Evolutionary conservation across 2,113 vertebrate genomes (phyloP).

Genomic region (Ardeotis arabs): DNA sequence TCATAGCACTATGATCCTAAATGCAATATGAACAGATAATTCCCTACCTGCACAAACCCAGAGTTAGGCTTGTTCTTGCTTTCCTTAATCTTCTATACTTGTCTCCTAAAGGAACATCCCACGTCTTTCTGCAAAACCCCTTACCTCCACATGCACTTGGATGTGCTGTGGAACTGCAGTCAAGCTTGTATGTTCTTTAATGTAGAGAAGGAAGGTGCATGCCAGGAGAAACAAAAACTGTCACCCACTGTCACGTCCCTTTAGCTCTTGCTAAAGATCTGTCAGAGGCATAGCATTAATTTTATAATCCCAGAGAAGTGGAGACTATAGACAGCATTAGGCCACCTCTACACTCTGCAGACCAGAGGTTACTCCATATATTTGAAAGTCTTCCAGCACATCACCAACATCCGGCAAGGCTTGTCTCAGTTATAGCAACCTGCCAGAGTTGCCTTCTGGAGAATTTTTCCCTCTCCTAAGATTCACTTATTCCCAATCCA

Average conservation of each 20-base stretch:
- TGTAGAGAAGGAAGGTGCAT: fast-evolving
- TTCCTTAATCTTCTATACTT: not conserved
- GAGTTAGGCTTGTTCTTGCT: not conserved
- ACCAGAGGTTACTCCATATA: not conserved
- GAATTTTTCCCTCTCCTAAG: not conserved
- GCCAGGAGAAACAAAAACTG: not conserved
- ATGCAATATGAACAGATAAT: not conserved
- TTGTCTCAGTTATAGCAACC: not conserved
- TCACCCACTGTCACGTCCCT: not conserved
- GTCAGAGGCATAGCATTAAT: not conserved
- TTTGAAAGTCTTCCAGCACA: not conserved
- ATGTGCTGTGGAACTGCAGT: not conserved
- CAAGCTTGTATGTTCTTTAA: not conserved
- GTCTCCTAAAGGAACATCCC: not conserved
- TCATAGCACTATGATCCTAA: not conserved
- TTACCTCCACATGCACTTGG: not conserved
- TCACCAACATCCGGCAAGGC: not conserved
- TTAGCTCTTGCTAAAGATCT: not conserved
- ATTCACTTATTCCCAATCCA: not conserved
- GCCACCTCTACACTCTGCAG: not conserved
- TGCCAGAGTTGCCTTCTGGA: not conserved
- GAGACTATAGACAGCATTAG: not conserved
- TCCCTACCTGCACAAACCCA: not conserved
- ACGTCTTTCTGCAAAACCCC: not conserved
- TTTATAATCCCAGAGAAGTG: not conserved